Percentiles rank a stretch among this genome's conserved stretches.
Conservation (phyloP, 2,113 vertebrate genomes). For the Lutjanus erythropterus region DNA sequence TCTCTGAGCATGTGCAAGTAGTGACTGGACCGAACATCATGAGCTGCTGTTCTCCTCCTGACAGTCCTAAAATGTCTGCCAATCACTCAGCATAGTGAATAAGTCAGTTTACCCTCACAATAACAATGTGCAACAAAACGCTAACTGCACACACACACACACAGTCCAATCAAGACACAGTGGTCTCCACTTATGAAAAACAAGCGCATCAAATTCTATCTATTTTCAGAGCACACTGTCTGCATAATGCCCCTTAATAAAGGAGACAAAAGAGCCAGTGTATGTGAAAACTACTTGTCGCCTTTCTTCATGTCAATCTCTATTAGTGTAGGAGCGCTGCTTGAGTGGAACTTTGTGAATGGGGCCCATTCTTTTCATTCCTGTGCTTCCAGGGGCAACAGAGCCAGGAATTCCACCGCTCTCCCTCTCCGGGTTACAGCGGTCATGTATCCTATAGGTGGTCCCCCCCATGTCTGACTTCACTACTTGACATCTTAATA, state of each 20-base stretch:
- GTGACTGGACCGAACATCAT: not conserved
- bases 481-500: conserved; percentile 59
- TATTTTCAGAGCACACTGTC: conserved; percentile 65
- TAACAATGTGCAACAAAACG: conserved; percentile 50
- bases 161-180: conserved; percentile 60
- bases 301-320: conserved; percentile 79
- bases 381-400: conserved; percentile 69
- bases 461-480: conserved; percentile 38
- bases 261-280: conserved; percentile 74
- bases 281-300: conserved; percentile 77
- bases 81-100: conserved; percentile 31
- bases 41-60: not conserved
- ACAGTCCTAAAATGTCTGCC: conserved; percentile 15
- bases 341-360: conserved; percentile 79
- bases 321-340: conserved; percentile 73
- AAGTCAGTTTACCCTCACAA: conserved; percentile 42
- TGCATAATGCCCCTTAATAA: conserved; percentile 60
- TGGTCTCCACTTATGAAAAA: conserved; percentile 65
- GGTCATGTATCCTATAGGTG: conserved; percentile 57
- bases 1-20: not conserved
- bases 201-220: conserved; percentile 68
- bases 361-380: conserved; percentile 78
- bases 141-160: conserved; percentile 67
- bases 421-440: conserved; percentile 41
- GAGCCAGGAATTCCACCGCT: conserved; percentile 69